These are phyloP conservation scores for Mixornis gularis DNA, from an alignment of 2,113 vertebrate species.

Conservation along the genomic window DNA sequence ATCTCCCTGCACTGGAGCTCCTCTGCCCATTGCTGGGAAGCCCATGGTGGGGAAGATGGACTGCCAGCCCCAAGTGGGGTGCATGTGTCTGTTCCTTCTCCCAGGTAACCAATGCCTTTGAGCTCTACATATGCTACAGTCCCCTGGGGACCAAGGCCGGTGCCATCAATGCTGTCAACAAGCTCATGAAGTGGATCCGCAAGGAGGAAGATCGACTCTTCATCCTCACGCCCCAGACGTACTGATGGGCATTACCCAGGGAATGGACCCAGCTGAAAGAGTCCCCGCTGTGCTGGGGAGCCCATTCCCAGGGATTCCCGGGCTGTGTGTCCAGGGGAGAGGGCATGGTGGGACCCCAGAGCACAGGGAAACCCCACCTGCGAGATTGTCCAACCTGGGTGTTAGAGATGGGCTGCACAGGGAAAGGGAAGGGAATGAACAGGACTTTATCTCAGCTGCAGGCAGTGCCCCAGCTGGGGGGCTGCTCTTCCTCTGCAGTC, in stretches of 20 bases:
- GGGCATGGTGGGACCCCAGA: background rate
- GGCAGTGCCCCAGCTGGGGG: background rate
- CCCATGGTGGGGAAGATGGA: background rate
- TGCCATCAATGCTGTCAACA: conserved; percentile 83
- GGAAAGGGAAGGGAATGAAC: background rate
- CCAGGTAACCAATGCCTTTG: conserved; percentile 94
- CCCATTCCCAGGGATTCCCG: rapidly evolving
- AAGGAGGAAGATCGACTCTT: conserved; percentile 97
- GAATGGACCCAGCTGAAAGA: background rate
- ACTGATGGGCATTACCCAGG: conserved; percentile 70
- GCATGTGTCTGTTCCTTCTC: background rate
- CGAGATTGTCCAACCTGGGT: background rate
- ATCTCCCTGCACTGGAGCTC: background rate
- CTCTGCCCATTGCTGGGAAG: background rate
- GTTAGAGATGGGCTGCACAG: background rate
- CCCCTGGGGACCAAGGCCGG: conserved; percentile 89
- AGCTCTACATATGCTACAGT: conserved; percentile 95
- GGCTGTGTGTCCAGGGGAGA: background rate
- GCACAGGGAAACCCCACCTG: background rate
- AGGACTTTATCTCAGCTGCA: background rate
- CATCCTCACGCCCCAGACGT: conserved; percentile 91
- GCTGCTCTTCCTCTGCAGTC: background rate
- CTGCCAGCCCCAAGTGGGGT: background rate
- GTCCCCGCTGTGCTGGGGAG: background rate
- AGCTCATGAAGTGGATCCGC: conserved; percentile 97